Percentiles rank a stretch among this genome's conserved stretches.
Conservation (phyloP, 2,113 vertebrate species). For the Hippocampus barbouri region DNA sequence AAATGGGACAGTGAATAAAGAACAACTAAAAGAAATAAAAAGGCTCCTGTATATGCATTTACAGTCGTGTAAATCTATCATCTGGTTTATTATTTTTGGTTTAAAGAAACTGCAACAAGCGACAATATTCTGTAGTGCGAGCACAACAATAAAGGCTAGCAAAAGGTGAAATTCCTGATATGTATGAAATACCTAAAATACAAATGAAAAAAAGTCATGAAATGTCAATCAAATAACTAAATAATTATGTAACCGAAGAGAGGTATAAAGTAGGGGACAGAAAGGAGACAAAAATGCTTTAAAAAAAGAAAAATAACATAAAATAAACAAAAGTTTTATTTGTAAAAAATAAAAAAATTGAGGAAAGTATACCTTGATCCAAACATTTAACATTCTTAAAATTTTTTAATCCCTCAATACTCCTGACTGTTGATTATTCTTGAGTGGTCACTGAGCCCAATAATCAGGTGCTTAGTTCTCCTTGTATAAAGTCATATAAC, state of each 20-base stretch:
- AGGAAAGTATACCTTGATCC: not conserved
- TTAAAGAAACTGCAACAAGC: not conserved
- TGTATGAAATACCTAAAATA: not conserved
- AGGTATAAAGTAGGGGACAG: not conserved
- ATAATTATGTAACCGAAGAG: not conserved
- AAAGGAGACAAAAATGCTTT: not conserved
- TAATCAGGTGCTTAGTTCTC: not conserved
- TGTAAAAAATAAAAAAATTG: not conserved
- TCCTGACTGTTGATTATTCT: not conserved
- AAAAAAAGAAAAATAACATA: not conserved
- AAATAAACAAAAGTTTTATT: not conserved
- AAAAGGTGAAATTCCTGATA: not conserved
- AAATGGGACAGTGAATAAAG: not conserved
- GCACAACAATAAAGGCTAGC: not conserved
- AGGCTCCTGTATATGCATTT: not conserved
- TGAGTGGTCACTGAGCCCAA: not conserved
- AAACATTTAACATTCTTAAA: not conserved
- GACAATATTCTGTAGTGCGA: not conserved
- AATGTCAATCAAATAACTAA: not conserved
- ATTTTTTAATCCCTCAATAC: not conserved
- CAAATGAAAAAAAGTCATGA: not conserved
- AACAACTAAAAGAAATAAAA: not conserved
- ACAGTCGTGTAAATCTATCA: not conserved
- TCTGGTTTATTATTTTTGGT: not conserved
- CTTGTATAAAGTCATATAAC: not conserved